Evolutionary conservation across 35 echinoderm and acorn worm species (phyloP).

Genomic region (Holothuria glaberrima): DNA sequence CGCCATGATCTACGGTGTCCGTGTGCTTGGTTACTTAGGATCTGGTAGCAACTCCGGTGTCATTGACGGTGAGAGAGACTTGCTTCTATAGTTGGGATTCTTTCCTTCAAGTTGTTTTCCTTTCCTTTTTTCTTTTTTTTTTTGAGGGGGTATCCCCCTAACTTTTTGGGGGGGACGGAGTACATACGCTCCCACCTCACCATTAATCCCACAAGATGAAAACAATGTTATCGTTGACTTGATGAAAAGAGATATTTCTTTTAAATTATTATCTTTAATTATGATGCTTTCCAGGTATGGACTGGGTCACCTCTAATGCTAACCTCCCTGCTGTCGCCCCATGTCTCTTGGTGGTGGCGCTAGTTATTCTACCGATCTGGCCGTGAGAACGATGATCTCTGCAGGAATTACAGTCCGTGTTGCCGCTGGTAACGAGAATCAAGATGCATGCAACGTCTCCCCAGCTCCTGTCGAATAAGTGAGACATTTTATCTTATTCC

Average conservation of each 20-base stretch:
- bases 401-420: neutral
- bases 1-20: slow-evolving; percentile 66
- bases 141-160: too few species aligned
- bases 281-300: slow-evolving; percentile 69
- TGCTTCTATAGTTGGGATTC: too few species aligned
- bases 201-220: too few species aligned
- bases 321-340: slow-evolving; percentile 68
- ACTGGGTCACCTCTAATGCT: slow-evolving; percentile 61
- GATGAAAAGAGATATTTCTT: too few species aligned
- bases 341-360: slow-evolving; percentile 87
- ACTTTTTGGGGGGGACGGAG: too few species aligned
- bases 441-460: slow-evolving; percentile 18
- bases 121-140: too few species aligned
- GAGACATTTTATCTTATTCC: neutral
- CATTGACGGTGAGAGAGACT: slow-evolving; percentile 37
- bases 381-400: slow-evolving; percentile 61
- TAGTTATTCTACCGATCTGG: slow-evolving; percentile 59
- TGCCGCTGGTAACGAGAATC: neutral
- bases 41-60: slow-evolving; percentile 56
- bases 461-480: slow-evolving; percentile 41
- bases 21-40: slow-evolving; percentile 66
- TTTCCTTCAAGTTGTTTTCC: too few species aligned
- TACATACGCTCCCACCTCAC: too few species aligned
- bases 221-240: too few species aligned
- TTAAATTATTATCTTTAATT: too few species aligned